Conservation (phyloP, 1,140 invertebrate species). For the Carcinoscorpius rotundicauda region DNA sequence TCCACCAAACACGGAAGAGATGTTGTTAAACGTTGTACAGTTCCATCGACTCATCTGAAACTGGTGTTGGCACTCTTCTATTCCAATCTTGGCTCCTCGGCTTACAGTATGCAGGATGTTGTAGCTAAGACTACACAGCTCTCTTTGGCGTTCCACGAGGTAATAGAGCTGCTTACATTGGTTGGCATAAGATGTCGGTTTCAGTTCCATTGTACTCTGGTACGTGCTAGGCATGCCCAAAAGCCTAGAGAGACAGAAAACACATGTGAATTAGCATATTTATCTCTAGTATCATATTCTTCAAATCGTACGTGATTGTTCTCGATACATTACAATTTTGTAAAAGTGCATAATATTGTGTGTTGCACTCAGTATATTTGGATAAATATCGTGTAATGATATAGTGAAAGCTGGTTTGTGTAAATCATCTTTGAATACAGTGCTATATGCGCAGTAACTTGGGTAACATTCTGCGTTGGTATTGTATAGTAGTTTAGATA, state of each 20-base stretch:
- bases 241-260: slow-evolving; percentile 15
- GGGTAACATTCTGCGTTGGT: too few relatives aligned
- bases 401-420: too few relatives aligned
- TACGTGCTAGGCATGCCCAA: slow-evolving; percentile 23
- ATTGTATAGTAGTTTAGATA: too few relatives aligned
- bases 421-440: too few relatives aligned
- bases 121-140: slow-evolving; percentile 37
- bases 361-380: too few relatives aligned
- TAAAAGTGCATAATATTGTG: too few relatives aligned
- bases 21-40: slow-evolving; percentile 53
- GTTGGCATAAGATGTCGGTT: slow-evolving; percentile 29
- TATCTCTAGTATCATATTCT: too few relatives aligned
- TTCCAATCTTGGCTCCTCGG: slow-evolving; percentile 60
- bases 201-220: slow-evolving; percentile 26
- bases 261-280: neutral
- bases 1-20: slow-evolving; percentile 58
- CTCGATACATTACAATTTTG: too few relatives aligned
- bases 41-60: slow-evolving; percentile 81
- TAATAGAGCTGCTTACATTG: slow-evolving; percentile 36
- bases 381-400: too few relatives aligned
- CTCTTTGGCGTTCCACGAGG: slow-evolving; percentile 37
- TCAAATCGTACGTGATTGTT: too few relatives aligned
- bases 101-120: slow-evolving; percentile 39
- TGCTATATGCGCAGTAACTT: too few relatives aligned
- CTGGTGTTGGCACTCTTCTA: slow-evolving; percentile 83